Evolutionary conservation across 2,797 vertebrate genomes (phyloP).

Genomic region (Xenentodon cancila): DNA sequence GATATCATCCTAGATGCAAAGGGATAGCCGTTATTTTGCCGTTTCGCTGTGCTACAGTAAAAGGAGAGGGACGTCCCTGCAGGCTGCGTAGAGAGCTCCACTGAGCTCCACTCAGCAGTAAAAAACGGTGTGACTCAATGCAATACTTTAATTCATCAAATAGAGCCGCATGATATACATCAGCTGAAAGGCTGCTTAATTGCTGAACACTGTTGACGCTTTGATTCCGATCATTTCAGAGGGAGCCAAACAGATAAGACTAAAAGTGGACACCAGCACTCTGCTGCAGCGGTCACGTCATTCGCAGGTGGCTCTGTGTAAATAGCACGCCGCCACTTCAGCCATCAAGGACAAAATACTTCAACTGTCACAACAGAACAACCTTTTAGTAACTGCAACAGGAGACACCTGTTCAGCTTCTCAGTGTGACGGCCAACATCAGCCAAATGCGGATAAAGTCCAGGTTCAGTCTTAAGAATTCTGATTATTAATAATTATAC

Average conservation of each 20-base stretch:
- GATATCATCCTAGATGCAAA: too few species aligned
- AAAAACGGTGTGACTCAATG: background rate
- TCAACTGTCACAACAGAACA: constrained; percentile 69
- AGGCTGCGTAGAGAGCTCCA: too few species aligned
- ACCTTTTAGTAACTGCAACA: constrained; percentile 33
- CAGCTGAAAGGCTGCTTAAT: constrained; percentile 1
- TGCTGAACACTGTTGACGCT: constrained; percentile 1
- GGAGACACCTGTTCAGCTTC: constrained; percentile 62
- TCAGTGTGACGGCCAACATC: background rate
- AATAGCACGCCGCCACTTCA: constrained; percentile 54
- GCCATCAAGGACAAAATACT: constrained; percentile 32
- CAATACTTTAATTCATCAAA: background rate
- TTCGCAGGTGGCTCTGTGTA: constrained; percentile 67
- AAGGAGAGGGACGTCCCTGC: too few species aligned
- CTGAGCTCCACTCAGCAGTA: too few species aligned
- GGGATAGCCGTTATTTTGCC: too few species aligned
- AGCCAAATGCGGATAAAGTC: constrained; percentile 12
- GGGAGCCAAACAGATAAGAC: constrained; percentile 13
- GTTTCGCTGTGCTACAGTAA: too few species aligned
- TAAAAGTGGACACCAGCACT: constrained; percentile 12
- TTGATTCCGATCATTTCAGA: constrained; percentile 27
- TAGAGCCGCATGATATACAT: background rate
- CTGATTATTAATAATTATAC: too few species aligned
- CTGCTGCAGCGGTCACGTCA: constrained; percentile 44
- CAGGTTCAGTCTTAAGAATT: background rate